Evolutionary conservation across 2,113 vertebrate genomes (phyloP), one percentile per base, ranked within the genome.

Genomic region (Myxocyprinus asiaticus): DNA sequence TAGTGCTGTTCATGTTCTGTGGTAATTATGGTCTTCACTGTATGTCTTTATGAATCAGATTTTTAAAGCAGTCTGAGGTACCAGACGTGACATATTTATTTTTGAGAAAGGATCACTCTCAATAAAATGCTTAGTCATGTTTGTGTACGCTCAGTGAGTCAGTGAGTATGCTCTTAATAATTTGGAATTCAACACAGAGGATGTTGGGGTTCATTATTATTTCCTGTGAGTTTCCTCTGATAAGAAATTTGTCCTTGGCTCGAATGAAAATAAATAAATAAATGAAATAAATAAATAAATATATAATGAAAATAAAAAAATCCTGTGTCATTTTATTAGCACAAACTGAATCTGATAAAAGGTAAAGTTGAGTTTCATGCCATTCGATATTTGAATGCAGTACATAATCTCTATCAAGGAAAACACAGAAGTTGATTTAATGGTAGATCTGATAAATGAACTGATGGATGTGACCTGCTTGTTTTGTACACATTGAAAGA

Each of bases 31-130:
- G 22, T 43, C 53, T 71, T 71, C 47, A 4, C 4, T 48, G 47
- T 44, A 51, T 58, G 7, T 59, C 69, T 47, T 56, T 59, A 59
- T 59, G 42, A 71, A 72, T 58, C 69, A 58, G 55, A 72, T 44
- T 3, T 59, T 33, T 47, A 53, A 72, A 43, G 42, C 53, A 45
- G 15, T 68, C 66, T 51, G 15, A 50, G 64, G n/a, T 14, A 67
- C 14, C 44, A 17, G 9, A 50, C 3, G 14, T 67, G n/a, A 50
- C 8, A 44, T 44, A 2, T 56, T 8, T 15, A 5, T 48, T 48
- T 72, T 72, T 59, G 42, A 58, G 12, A 44, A n/a, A 11, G 0
- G 53, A 58, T 45, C 42, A 7, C 14, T 59, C 3, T 8, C 14
- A 45, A 15, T 33, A 59, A 72, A 72, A 72, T 17, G 53, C 42